Evolutionary conservation across 1,140 invertebrate genomes (phyloP), one percentile per base, ranked within the genome.

Genomic region (Hypothenemus hampei): DNA sequence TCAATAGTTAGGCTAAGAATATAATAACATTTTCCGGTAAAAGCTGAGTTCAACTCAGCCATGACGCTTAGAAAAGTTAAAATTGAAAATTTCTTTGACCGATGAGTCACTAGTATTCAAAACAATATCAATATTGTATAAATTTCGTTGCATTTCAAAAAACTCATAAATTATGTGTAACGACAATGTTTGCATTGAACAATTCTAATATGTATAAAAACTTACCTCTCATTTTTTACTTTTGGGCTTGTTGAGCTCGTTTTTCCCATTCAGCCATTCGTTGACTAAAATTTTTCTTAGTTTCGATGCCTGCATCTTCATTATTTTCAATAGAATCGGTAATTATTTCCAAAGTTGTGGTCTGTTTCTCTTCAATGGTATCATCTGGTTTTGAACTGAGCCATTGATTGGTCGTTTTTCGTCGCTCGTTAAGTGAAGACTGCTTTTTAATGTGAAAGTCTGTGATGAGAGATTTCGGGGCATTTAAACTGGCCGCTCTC

Each of bases 261-360:
- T 83, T 76, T 68, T 86, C 85, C 81, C 85, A 85, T 63, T 86
- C 81, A 29, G 85, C 85, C 24, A 82, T 76, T 60, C 85, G 76
- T 65, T 87, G 83, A 65, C 84, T 77, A 24, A 87, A 87, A 26
- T 81, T 81, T 59, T 83, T 83, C 60, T 82, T 81, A 56, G 80
- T 73, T 40, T 78, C 77, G 10, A 73, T 74, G 35, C 70, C 72
- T 44, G 70, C 74, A 51, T 75, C 61, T 11, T 72, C 65, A 16
- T 40, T 57, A 19, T 64, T 66, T n/a, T n/a, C n/a, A 3, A 40
- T 31, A n/a, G 62, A 46, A 3, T 60, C 66, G n/a, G 63, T 62
- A 6, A 37, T 57, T 5, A 63, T 64, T 20, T 68, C 61, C 24
- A 65, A 61, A n/a, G 63, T 47, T 15, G 59, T 53, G 1, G 51